Conservation (phyloP, 2,797 vertebrate species). For the Anisognathus igniventris region DNA sequence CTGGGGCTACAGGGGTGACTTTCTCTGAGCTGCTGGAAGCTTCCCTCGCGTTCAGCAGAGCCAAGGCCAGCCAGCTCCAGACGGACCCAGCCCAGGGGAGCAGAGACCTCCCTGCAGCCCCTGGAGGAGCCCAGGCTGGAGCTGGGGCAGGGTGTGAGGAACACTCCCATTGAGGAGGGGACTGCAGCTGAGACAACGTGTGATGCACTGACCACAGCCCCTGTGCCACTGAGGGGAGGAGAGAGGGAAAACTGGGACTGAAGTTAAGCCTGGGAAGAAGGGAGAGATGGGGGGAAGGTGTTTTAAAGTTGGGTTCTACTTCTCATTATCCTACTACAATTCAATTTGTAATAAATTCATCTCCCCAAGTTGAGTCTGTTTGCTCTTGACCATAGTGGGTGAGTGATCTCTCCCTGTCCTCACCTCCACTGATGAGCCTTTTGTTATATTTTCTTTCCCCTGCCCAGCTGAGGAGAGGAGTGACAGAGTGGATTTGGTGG, state of each 20-base stretch:
- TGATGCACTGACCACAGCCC: neutral
- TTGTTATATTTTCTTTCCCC: neutral
- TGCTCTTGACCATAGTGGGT: rapidly evolving
- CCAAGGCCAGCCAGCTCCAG: neutral
- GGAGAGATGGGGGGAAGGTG: neutral
- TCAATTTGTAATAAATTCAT: neutral
- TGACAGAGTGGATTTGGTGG: neutral
- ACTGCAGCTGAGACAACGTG: neutral
- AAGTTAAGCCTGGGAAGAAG: neutral
- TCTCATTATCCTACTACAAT: neutral
- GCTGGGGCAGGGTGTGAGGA: neutral
- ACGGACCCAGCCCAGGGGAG: neutral
- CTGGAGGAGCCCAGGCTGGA: neutral
- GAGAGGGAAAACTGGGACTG: neutral
- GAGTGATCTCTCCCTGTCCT: neutral
- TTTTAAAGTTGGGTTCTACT: neutral
- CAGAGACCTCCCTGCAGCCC: neutral
- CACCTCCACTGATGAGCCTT: neutral
- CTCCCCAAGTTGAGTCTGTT: neutral
- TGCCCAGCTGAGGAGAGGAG: neutral
- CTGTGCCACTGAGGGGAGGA: neutral
- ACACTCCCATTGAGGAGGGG: neutral
- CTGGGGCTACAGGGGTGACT: neutral
- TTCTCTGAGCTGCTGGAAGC: neutral
- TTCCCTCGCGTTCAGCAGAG: neutral